Evolutionary conservation across 1,140 invertebrate species (phyloP).

Genomic region (Zaprionus taronus): DNA sequence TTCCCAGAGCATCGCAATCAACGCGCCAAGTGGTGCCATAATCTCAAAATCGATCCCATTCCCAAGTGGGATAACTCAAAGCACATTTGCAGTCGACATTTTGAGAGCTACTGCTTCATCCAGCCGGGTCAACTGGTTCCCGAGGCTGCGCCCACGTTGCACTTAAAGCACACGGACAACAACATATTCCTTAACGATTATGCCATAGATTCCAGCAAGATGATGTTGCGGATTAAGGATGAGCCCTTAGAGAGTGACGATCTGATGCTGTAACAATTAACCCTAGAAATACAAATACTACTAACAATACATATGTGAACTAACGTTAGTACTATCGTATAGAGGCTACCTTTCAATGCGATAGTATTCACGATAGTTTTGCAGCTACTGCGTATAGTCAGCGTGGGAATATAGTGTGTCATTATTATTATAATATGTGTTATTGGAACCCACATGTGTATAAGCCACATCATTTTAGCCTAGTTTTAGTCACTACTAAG

Average conservation of each 20-base stretch:
- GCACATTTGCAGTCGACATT: constrained; percentile 67
- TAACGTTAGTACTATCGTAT: not conserved
- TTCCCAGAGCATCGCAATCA: constrained; percentile 68
- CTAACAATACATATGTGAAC: not conserved
- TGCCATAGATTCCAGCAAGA: constrained; percentile 32
- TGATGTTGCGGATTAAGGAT: constrained; percentile 55
- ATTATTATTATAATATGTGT: constrained; percentile 23
- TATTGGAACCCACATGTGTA: constrained; percentile 19
- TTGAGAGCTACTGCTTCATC: constrained; percentile 60
- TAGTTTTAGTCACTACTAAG: constrained; percentile 27
- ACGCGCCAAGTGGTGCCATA: constrained; percentile 72
- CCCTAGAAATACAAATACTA: constrained; percentile 20
- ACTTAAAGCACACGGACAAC: constrained; percentile 59
- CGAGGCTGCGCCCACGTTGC: constrained; percentile 66
- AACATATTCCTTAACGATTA: constrained; percentile 72
- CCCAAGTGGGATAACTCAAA: constrained; percentile 69
- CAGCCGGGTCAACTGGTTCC: constrained; percentile 44
- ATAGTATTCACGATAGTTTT: not conserved
- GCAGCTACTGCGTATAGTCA: constrained; percentile 23
- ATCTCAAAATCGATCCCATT: constrained; percentile 69
- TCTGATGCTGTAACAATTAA: constrained; percentile 51
- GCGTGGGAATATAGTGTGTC: constrained; percentile 17
- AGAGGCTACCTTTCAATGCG: not conserved
- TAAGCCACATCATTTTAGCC: constrained; percentile 40
- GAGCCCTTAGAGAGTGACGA: constrained; percentile 64